Evolutionary conservation across 2,888 invertebrate genomes (phyloP).

Genomic region (Dexiosoma caninum): DNA sequence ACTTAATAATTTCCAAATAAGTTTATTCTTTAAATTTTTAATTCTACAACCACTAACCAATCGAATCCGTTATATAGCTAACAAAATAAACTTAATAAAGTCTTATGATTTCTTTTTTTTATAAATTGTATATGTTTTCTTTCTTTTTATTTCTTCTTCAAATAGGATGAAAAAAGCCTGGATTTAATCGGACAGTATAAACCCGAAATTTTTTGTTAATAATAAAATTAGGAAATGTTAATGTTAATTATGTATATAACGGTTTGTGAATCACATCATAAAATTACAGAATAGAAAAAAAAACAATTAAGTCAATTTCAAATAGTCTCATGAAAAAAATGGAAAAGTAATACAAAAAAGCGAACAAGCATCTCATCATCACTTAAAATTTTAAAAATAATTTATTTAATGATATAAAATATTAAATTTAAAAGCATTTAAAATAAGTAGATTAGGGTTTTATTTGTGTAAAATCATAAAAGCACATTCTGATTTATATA

Average conservation of each 20-base stretch:
- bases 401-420: background rate
- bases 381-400: constrained; percentile 45
- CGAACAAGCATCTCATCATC: constrained; percentile 65
- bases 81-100: constrained; percentile 16
- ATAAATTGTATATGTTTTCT: constrained; percentile 50
- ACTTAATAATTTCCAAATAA: background rate
- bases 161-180: constrained; percentile 85
- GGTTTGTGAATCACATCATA: constrained; percentile 57
- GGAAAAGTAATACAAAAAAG: constrained; percentile 8
- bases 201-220: constrained; percentile 88
- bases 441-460: constrained; percentile 44
- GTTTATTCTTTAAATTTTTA: background rate
- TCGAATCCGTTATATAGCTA: background rate
- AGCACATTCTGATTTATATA: constrained; percentile 38
- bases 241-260: constrained; percentile 58
- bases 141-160: constrained; percentile 67
- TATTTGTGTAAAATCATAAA: constrained; percentile 30
- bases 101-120: constrained; percentile 28
- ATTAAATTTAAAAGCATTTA: constrained; percentile 27
- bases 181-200: constrained; percentile 88
- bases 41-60: background rate
- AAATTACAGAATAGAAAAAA: constrained; percentile 48
- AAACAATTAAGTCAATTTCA: constrained; percentile 34
- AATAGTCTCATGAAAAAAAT: constrained; percentile 16
- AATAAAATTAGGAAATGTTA: constrained; percentile 50